Percentiles rank a stretch among this genome's conserved stretches.
phyloP scores from a whole-genome alignment of 2,113 vertebrate genomes.

The Perca fluviatilis region DNA sequence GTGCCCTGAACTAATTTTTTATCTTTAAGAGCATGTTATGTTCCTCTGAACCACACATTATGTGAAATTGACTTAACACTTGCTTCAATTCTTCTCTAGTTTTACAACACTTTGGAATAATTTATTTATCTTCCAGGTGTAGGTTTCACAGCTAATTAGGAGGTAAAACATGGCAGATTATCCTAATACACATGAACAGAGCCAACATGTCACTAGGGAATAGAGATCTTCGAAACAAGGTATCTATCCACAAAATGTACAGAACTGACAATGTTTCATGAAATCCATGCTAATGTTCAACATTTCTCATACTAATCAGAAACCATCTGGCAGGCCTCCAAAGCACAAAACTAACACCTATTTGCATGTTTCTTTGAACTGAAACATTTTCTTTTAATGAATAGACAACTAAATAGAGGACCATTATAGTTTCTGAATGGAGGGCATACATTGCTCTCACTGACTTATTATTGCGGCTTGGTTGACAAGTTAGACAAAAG shows the following conservation, averaged over 20 bases:
- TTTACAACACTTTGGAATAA: neutral
- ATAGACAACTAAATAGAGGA: neutral
- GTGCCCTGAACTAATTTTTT: neutral
- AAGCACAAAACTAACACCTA: neutral
- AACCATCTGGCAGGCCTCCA: neutral
- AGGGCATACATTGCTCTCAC: neutral
- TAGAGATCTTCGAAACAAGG: neutral
- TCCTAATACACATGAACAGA: neutral
- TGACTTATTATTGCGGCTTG: neutral
- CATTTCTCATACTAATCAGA: neutral
- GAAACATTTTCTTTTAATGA: constrained; percentile 6
- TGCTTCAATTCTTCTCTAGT: neutral
- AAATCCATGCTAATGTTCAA: neutral
- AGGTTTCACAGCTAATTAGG: neutral
- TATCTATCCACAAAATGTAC: neutral
- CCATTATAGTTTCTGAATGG: neutral
- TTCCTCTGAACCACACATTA: neutral
- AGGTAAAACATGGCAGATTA: neutral
- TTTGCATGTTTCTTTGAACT: constrained; percentile 16
- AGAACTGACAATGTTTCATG: neutral
- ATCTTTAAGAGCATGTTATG: neutral
- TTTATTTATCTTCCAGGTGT: neutral
- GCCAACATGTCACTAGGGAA: neutral
- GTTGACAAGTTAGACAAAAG: neutral
- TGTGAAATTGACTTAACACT: neutral